Evolutionary conservation across 2,113 vertebrate genomes (phyloP).

Genomic region (Alethe castanea): DNA sequence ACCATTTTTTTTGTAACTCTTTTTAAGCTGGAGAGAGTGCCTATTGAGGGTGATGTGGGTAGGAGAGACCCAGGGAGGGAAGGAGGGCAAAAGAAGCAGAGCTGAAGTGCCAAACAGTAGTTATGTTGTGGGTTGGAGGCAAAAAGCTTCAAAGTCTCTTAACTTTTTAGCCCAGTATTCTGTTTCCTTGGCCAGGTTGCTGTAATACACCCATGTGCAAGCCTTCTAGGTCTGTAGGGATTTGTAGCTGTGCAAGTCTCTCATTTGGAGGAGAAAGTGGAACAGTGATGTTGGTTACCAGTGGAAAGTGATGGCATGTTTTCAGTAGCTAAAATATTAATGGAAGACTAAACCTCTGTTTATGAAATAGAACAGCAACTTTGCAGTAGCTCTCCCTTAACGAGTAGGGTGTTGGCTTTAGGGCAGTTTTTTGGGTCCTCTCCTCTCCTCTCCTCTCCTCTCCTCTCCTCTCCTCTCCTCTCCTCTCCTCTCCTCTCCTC

Average conservation of each 20-base stretch:
- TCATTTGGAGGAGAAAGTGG: neutral
- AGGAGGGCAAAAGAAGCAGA: neutral
- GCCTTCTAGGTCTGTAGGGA: neutral
- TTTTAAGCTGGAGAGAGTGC: neutral
- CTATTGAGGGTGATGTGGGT: neutral
- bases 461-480: too few relatives aligned
- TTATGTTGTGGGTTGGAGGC: neutral
- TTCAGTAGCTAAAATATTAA: neutral
- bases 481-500: too few relatives aligned
- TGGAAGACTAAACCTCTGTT: neutral
- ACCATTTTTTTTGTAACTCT: rapidly evolving
- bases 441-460: too few relatives aligned
- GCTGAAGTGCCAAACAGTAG: neutral
- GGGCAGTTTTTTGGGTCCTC: neutral
- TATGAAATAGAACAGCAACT: neutral
- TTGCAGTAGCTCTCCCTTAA: neutral
- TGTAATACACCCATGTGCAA: too few relatives aligned
- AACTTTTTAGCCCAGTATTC: neutral
- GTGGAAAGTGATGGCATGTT: neutral
- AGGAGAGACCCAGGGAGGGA: neutral
- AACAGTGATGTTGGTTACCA: neutral
- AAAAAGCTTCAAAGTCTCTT: neutral
- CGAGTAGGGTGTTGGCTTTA: neutral
- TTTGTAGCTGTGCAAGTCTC: neutral
- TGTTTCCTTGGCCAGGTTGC: neutral